A percentile compares a stretch with the other conserved stretches of the same genome.
Conservation (phyloP, 2,888 invertebrate species). For the Alviniconcha strummeri region DNA sequence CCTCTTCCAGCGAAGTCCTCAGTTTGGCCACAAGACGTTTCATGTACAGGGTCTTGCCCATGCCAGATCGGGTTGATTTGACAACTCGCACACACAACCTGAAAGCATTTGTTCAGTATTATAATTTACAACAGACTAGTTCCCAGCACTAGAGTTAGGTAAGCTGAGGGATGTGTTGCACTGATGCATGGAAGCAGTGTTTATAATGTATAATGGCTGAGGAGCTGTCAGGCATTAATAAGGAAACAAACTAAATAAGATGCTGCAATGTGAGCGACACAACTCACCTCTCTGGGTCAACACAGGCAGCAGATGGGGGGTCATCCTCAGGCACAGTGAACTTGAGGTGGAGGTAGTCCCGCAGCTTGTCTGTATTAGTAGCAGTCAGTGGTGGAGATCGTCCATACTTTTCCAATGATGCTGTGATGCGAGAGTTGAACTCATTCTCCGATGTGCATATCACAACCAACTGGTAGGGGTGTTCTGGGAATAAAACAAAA, state of each 20-base stretch:
- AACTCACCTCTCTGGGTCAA: slow-evolving; percentile 18
- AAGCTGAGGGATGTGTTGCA: too few species aligned
- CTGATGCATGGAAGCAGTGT: too few species aligned
- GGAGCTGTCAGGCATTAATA: too few species aligned
- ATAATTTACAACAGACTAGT: too few species aligned
- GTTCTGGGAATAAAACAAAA: slow-evolving; percentile 18
- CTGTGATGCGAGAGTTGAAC: slow-evolving; percentile 58
- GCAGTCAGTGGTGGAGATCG: slow-evolving; percentile 38
- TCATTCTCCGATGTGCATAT: slow-evolving; percentile 62
- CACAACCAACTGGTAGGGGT: slow-evolving; percentile 53
- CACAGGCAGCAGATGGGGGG: neutral
- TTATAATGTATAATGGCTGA: too few species aligned
- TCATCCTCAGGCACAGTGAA: neutral
- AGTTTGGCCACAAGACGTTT: slow-evolving; percentile 42
- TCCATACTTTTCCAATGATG: slow-evolving; percentile 55
- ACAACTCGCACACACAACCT: slow-evolving; percentile 51
- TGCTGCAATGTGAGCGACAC: too few species aligned
- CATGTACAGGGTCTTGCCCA: slow-evolving; percentile 51
- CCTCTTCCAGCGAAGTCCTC: neutral
- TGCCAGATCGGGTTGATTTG: slow-evolving; percentile 50
- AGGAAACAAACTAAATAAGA: too few species aligned
- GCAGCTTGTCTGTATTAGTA: slow-evolving; percentile 16
- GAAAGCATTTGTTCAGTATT: neutral
- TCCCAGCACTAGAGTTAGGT: neutral
- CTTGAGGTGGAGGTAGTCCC: neutral